Percentiles rank a stretch among this genome's conserved stretches.
Evolutionary conservation across 2,113 vertebrate species (phyloP).

Genomic region (Anguilla japonica): DNA sequence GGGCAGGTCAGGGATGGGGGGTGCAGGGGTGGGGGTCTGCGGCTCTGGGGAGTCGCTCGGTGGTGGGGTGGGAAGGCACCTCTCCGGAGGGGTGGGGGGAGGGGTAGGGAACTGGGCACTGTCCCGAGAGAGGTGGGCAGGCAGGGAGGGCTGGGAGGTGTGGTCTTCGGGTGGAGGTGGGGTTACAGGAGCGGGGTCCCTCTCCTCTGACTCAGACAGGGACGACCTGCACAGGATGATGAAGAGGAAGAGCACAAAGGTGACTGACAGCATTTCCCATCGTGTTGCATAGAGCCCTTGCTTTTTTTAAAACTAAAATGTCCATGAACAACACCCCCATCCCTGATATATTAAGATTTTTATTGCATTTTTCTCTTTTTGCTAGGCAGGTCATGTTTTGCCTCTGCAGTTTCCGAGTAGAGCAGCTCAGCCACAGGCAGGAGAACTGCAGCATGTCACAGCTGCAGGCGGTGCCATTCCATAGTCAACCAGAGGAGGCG

Average conservation of each 20-base stretch:
- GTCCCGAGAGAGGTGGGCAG: constrained; percentile 52
- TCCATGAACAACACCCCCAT: too few species aligned
- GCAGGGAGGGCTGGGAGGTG: constrained; percentile 37
- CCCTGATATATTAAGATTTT: too few species aligned
- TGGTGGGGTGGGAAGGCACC: constrained; percentile 21
- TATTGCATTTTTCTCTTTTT: too few species aligned
- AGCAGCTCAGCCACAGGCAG: too few species aligned
- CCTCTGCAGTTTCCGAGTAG: too few species aligned
- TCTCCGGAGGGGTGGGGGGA: constrained; percentile 57
- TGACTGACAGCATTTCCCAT: background rate
- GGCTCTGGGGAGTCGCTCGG: background rate
- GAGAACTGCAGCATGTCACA: too few species aligned
- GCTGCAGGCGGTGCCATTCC: too few species aligned
- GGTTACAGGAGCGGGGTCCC: constrained; percentile 39
- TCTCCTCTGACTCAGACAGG: constrained; percentile 48
- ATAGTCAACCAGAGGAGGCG: too few species aligned
- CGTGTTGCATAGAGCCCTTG: background rate
- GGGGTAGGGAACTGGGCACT: constrained; percentile 55
- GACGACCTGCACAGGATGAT: constrained; percentile 55
- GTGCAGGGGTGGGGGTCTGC: constrained; percentile 28
- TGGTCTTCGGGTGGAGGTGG: constrained; percentile 45
- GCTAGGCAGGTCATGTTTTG: too few species aligned
- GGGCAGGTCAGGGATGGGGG: constrained; percentile 26
- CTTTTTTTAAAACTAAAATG: background rate
- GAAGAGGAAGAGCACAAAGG: constrained; percentile 45